Percentiles rank a stretch among this genome's conserved stretches.
These are phyloP conservation scores for Muntiacus muntjak DNA, from an alignment of 2,113 vertebrate species.

Conservation along the genomic window DNA sequence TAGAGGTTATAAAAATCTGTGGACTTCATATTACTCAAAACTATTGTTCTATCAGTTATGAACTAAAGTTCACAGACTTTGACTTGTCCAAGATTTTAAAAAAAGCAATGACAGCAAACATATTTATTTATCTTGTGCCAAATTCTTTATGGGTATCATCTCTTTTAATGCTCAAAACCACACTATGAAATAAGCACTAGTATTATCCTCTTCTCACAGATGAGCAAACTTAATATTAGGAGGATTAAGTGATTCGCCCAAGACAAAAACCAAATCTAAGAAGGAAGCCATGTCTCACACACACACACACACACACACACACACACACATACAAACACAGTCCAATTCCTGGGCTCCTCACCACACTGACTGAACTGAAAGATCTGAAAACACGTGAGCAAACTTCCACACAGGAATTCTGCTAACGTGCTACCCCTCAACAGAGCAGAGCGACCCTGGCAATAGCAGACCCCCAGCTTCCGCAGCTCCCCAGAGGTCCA, in stretches of 20 bases:
- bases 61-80: not conserved
- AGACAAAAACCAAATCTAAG: not conserved
- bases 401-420: not conserved
- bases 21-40: not conserved
- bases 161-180: not conserved
- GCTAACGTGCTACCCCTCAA: not conserved
- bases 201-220: not conserved
- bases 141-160: not conserved
- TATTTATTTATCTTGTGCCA: not conserved
- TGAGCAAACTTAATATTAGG: not conserved
- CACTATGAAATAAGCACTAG: not conserved
- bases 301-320: not conserved
- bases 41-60: not conserved
- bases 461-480: fast-evolving
- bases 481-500: fast-evolving
- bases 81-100: not conserved
- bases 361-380: not conserved
- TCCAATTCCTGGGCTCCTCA: not conserved
- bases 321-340: not conserved
- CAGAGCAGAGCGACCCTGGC: fast-evolving
- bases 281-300: too few relatives aligned
- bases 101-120: not conserved
- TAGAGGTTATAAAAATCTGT: not conserved
- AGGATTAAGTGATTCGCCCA: not conserved
- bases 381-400: not conserved